Base-by-base conservation (phyloP, 1,140 invertebrate genomes). In the Lepidurus packardi region DNA sequence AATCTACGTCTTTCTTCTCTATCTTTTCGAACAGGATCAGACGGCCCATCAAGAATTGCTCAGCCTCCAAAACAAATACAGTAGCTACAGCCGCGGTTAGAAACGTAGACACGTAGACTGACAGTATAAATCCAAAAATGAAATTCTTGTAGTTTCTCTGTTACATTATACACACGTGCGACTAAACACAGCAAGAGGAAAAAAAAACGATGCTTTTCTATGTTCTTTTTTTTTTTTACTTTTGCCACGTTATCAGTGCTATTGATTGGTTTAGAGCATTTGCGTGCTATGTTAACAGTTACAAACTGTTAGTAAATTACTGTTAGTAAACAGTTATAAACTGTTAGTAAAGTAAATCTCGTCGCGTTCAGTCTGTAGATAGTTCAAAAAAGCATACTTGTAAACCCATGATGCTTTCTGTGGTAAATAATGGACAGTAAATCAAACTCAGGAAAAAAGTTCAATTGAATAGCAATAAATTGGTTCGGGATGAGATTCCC, bases 1-100 rank as follows among this genome's bases (percentile, higher is more conserved):
- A 2, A 21, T 16, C 78, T 1, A 65, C 73, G 74, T 78, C 13
- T 45, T 80, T 7, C 10, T 11, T 45, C 34, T 75, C 53, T 79
- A 76, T 11, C 53, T 45, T 77, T 43, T 77, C 43, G 75, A 73
- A 21, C 74, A 80, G 80, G 83, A 83, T 73, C 74, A 79, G 53
- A 75, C 78, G 13, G 74, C 81, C 5, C 80, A 83, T 7, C 78
- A 81, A 41, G 78, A 82, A 77, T 73, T 83, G 41, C 43, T 81
- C 43, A 74, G 34, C n/a, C 73, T 83, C 43, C 77, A 81, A 74
- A 77, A 74, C 34, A 81, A 81, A 45, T 78, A 44, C 73, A 43
- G 73, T 11, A 11, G 42, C 21, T 74, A 78, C 21, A 13, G 74
- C 10, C 75, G 43, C 24, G 21, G 47, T 77, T 77, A 77, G 43